Conservation (phyloP, 2,888 invertebrate species). For the Pterobdella sp. region DNA sequence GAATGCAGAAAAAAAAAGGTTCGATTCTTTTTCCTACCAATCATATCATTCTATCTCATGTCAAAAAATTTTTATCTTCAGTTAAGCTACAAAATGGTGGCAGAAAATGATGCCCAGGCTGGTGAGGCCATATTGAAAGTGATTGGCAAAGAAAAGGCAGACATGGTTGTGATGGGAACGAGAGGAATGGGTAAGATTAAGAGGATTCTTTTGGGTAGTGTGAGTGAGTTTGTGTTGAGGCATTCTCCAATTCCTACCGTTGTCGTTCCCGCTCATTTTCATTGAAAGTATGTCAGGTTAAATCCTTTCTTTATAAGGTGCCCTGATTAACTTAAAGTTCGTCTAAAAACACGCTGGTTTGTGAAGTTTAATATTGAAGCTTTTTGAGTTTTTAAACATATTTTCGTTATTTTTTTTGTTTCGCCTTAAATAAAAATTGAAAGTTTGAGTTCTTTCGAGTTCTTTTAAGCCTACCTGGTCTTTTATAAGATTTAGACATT, state of each 20-base stretch:
- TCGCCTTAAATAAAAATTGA: too few relatives aligned
- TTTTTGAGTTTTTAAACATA: conserved; percentile 1
- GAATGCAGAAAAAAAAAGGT: conserved; percentile 22
- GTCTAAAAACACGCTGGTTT: not conserved
- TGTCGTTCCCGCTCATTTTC: conserved; percentile 27
- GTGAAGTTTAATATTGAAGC: not conserved
- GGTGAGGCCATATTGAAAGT: conserved; percentile 37
- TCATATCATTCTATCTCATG: not conserved
- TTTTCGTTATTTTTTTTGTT: too few relatives aligned
- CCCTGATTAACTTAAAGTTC: not conserved
- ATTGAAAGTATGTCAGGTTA: too few relatives aligned
- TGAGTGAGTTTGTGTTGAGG: conserved; percentile 37
- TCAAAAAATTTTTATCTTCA: conserved; percentile 19
- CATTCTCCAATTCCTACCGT: conserved; percentile 33
- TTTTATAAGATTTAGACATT: too few relatives aligned
- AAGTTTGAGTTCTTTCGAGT: too few relatives aligned
- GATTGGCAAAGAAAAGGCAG: conserved; percentile 35
- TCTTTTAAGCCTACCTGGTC: too few relatives aligned
- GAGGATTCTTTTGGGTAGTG: conserved; percentile 33
- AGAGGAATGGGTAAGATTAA: conserved; percentile 34
- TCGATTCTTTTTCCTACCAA: not conserved
- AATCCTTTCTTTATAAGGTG: not conserved
- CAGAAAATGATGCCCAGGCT: conserved; percentile 33
- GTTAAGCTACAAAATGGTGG: conserved; percentile 36
- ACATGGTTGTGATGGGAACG: conserved; percentile 36